Evolutionary conservation across 2,113 vertebrate species (phyloP).

Genomic region (Monopterus albus): DNA sequence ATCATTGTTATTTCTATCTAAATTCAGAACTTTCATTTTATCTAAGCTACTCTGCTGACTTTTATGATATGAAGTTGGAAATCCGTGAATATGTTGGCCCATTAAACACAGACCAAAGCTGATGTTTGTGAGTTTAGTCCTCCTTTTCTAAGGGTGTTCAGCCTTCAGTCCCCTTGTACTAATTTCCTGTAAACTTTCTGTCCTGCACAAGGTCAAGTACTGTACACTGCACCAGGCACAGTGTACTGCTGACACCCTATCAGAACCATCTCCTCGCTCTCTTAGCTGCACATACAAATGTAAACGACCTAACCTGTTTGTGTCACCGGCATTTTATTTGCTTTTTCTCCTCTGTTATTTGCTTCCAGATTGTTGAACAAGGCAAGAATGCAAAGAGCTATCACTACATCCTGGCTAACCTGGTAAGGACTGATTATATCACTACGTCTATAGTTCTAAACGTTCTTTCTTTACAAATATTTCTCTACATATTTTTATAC

Average conservation of each 20-base stretch:
- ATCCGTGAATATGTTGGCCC: background rate
- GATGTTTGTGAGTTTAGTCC: background rate
- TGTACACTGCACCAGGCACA: constrained; percentile 20
- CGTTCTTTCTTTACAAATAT: background rate
- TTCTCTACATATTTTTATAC: background rate
- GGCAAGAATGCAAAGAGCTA: constrained; percentile 97
- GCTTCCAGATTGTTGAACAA: constrained; percentile 91
- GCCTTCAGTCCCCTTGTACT: constrained; percentile 6
- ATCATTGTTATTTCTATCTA: background rate
- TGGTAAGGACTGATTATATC: constrained; percentile 86
- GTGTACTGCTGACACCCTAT: constrained; percentile 31
- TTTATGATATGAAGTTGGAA: background rate
- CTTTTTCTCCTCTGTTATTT: constrained; percentile 37
- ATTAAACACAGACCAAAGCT: background rate
- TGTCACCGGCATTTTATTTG: constrained; percentile 29
- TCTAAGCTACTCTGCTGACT: background rate
- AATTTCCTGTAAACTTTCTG: constrained; percentile 38
- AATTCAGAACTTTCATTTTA: constrained; percentile 10
- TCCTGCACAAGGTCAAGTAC: constrained; percentile 55
- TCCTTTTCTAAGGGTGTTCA: background rate
- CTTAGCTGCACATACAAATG: constrained; percentile 8
- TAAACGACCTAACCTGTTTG: constrained; percentile 4
- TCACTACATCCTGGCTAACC: constrained; percentile 97
- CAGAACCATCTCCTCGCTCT: background rate
- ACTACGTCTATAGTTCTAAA: accelerated